These are phyloP conservation scores for Panagrolaimus sp. DNA, from an alignment of 1,140 invertebrate genomes.

Conservation along the genomic window DNA sequence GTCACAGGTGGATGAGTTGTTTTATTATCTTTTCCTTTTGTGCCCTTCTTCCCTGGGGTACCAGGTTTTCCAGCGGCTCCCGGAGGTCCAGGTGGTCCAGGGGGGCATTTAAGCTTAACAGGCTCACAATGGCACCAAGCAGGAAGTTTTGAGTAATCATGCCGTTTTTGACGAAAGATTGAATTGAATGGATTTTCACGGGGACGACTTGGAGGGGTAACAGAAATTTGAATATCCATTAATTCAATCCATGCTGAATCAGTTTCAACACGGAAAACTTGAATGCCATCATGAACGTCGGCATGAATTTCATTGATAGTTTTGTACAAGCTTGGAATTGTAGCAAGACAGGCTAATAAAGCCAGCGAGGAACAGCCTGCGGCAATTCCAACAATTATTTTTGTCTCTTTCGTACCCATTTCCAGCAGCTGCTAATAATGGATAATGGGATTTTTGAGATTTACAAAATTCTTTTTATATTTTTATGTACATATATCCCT, in stretches of 20 bases:
- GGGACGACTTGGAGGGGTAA: background rate
- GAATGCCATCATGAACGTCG: constrained; percentile 1
- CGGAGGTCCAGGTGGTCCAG: constrained; percentile 18
- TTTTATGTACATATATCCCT: too few relatives aligned
- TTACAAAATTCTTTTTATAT: too few relatives aligned
- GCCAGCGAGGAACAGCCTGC: constrained; percentile 27
- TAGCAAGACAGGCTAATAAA: constrained; percentile 22
- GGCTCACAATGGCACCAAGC: background rate
- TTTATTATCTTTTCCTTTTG: background rate
- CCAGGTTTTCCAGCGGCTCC: constrained; percentile 29
- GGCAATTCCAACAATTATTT: constrained; percentile 30
- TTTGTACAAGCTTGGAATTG: constrained; percentile 29
- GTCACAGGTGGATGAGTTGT: constrained; percentile 9
- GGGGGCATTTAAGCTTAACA: constrained; percentile 28
- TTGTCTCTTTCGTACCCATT: constrained; percentile 19
- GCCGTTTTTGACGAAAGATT: constrained; percentile 1
- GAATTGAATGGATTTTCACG: constrained; percentile 1
- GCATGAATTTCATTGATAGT: constrained; percentile 15
- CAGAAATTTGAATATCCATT: constrained; percentile 16
- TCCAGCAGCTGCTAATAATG: too few relatives aligned
- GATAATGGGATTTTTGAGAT: too few relatives aligned
- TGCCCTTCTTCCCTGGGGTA: constrained; percentile 21
- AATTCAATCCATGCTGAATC: constrained; percentile 17
- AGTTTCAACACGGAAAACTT: constrained; percentile 9
- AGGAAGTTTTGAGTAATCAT: background rate